A percentile compares a stretch with the other conserved stretches of the same genome.
phyloP scores from a whole-genome alignment of 2,797 vertebrate species.

The Rhinatrema bivittatum region DNA sequence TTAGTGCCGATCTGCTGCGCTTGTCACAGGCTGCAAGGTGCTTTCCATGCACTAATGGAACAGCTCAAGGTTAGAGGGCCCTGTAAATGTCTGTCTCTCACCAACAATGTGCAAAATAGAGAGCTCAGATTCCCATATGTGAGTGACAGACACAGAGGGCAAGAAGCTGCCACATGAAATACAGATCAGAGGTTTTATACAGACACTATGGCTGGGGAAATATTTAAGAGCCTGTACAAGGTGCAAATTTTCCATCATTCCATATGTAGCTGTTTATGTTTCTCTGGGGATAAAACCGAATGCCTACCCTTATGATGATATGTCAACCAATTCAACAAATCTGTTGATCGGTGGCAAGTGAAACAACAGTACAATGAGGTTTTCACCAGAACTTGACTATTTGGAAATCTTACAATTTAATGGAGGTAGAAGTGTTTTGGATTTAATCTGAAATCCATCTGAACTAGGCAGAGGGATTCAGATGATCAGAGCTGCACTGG shows the following conservation, averaged over 20 bases:
- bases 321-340: too few relatives aligned
- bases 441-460: too few relatives aligned
- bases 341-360: too few relatives aligned
- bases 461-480: too few relatives aligned
- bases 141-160: slow-evolving; percentile 60
- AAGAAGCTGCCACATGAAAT: slow-evolving; percentile 30
- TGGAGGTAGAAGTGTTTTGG: too few relatives aligned
- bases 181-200: slow-evolving; percentile 36
- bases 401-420: too few relatives aligned
- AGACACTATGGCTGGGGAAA: slow-evolving; percentile 13
- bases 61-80: slow-evolving; percentile 94
- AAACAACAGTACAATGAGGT: too few relatives aligned
- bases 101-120: slow-evolving; percentile 60
- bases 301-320: too few relatives aligned
- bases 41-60: slow-evolving; percentile 99
- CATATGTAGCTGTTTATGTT: slow-evolving; percentile 52
- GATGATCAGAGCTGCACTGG: too few relatives aligned
- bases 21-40: slow-evolving; percentile 97
- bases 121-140: slow-evolving; percentile 59
- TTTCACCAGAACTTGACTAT: too few relatives aligned
- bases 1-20: slow-evolving; percentile 99
- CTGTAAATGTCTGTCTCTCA: slow-evolving; percentile 69
- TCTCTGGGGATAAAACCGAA: slow-evolving; percentile 44
- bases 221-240: slow-evolving; percentile 47
- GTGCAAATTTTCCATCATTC: slow-evolving; percentile 47